phyloP scores from a whole-genome alignment of 2,888 invertebrate genomes.

The Bombyx huttoni region DNA sequence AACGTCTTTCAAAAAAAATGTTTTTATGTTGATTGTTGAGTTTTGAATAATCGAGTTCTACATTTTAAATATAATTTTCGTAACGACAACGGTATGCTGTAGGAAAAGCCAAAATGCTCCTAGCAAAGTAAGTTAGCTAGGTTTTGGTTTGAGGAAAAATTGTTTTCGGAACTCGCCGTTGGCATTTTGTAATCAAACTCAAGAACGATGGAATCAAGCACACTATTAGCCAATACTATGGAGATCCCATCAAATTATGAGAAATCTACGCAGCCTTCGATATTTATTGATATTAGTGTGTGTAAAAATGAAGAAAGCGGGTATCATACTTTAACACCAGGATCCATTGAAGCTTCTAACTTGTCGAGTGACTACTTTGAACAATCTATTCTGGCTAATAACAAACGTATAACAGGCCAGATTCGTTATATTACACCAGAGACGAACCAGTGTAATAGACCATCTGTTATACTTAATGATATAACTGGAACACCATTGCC shows the following conservation, averaged over 20 bases:
- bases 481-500: slow-evolving; percentile 29
- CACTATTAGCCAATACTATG: slow-evolving; percentile 22
- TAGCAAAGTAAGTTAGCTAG: not conserved
- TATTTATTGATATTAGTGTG: slow-evolving; percentile 25
- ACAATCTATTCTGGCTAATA: slow-evolving; percentile 23
- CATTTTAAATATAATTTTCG: not conserved
- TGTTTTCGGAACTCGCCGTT: slow-evolving; percentile 1
- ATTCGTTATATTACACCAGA: slow-evolving; percentile 32
- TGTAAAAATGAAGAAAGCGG: slow-evolving; percentile 59
- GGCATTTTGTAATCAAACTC: slow-evolving; percentile 9
- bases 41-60: not conserved
- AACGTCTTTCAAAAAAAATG: not conserved
- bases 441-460: slow-evolving; percentile 13
- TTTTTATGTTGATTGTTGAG: not conserved
- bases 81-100: not conserved
- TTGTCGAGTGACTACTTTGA: slow-evolving; percentile 37
- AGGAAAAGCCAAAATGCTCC: not conserved
- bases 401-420: slow-evolving; percentile 26
- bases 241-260: slow-evolving; percentile 38
- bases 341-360: slow-evolving; percentile 44
- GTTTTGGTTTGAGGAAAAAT: not conserved
- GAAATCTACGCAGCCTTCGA: slow-evolving; percentile 33
- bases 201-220: slow-evolving; percentile 2
- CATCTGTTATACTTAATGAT: slow-evolving; percentile 7
- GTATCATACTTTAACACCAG: slow-evolving; percentile 54